phyloP scores from a whole-genome alignment of 2,888 invertebrate genomes.

The Altica lythri region DNA sequence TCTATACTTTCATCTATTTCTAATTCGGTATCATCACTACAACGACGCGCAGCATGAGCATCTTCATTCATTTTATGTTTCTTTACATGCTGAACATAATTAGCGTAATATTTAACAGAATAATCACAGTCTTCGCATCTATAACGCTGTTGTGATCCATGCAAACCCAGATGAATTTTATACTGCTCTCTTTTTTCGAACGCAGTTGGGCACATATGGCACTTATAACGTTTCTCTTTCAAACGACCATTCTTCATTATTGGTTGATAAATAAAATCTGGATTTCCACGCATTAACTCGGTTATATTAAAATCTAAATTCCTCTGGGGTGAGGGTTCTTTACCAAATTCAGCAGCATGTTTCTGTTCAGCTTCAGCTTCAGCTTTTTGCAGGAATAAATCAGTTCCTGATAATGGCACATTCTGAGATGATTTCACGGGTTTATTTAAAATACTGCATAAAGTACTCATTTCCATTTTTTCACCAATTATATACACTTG shows the following conservation, averaged over 20 bases:
- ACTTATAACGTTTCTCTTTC: constrained; percentile 80
- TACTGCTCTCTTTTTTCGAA: constrained; percentile 86
- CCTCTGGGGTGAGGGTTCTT: constrained; percentile 36
- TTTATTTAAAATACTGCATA: constrained; percentile 41
- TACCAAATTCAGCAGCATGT: constrained; percentile 59
- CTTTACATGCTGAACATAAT: constrained; percentile 79
- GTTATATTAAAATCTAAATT: constrained; percentile 71
- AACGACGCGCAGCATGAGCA: constrained; percentile 64
- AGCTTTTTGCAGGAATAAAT: constrained; percentile 67
- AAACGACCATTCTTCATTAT: constrained; percentile 74
- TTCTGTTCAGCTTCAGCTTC: constrained; percentile 62
- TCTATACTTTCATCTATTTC: constrained; percentile 49
- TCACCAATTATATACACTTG: constrained; percentile 59
- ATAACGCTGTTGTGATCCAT: constrained; percentile 82
- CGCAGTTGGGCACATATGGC: constrained; percentile 84
- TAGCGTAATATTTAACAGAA: constrained; percentile 84
- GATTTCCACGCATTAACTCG: constrained; percentile 73
- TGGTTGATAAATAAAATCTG: constrained; percentile 76
- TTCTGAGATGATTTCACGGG: constrained; percentile 48
- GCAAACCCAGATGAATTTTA: constrained; percentile 78
- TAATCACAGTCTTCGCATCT: constrained; percentile 86
- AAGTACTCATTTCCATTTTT: constrained; percentile 38
- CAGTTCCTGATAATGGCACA: constrained; percentile 68
- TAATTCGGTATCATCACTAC: constrained; percentile 50
- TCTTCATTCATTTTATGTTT: constrained; percentile 77